Evolutionary conservation across 1,140 invertebrate genomes (phyloP), one percentile per base, ranked within the genome.

Genomic region (Dreissena polymorpha): DNA sequence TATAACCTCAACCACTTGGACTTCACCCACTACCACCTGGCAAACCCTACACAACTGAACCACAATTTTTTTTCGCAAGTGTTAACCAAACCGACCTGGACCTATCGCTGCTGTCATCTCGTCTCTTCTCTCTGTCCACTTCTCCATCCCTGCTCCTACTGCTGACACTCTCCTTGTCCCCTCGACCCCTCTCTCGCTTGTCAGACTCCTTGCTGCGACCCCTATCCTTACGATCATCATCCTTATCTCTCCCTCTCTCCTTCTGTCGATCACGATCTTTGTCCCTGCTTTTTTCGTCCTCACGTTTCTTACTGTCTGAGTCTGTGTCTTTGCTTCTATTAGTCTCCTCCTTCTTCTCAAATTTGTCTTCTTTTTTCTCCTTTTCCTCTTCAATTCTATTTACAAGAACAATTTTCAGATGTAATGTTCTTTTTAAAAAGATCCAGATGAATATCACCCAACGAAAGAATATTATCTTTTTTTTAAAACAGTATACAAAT

Each of bases 191-290:
- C 8, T 39, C 39, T 39, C 39, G 39, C 39, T 39, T 39, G 39
- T 39, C 39, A 39, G 39, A 39, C 39, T 39, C 21, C 5, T 64
- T 76, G 81, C 78, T 78, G 76, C 67, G 84, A 81, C 49, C 73
- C 70, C 57, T 84, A 64, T 39, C 75, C 82, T 18, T 74, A 68
- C 63, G 25, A 57, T 78, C 76, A 21, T 76, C 73, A 23, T 81
- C 74, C 16, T 55, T 69, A 8, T 69, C 72, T 23, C 74, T 70
- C 5, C 51, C 49, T 51, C 27, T 53, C 67, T 83, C 73, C 39
- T 82, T 74, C 55, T 65, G 69, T 29, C 57, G 65, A 74, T 57
- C 72, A 18, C 50, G 63, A 70, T 84, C 63, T 71, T 60, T 81
- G 39, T 55, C 51, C 68, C 78, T 69, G 65, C 65, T 76, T 53